Base-by-base conservation (phyloP, 1,140 invertebrate species). In the Eupristina koningsbergeri region DNA sequence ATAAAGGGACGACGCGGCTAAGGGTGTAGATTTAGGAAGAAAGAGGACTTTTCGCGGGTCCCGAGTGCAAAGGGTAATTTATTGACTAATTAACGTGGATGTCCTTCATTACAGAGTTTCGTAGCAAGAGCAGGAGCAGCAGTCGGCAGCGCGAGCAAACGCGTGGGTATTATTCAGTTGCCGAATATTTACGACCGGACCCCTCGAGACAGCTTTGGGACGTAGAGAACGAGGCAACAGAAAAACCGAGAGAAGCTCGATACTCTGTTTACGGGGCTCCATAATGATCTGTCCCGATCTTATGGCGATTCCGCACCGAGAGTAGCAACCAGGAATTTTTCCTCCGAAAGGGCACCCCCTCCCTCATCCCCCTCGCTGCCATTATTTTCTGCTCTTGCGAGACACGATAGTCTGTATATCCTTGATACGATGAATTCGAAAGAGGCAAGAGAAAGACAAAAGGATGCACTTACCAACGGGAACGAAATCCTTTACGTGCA, bases 31-130 rank as follows among this genome's bases (percentile, higher is more conserved):
- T 50, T 83, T 47, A 81, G 53, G 73, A 80, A 73, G 64, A 78
- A 83, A 69, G 3, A 39, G 67, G 67, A 41, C 41, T 73, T 73
- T 22, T 87, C 88, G 88, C 87, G 88, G 87, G 86, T 87, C 86
- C 91, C 88, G 88, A 91, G 90, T 90, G 90, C 87, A 89, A 89
- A 89, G 88, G 88, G 90, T 91, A 92, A 92, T 92, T 92, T 92
- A 92, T 91, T 88, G 91, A 89, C 91, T 92, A 92, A 92, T 92
- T 92, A 92, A 92, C 90, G 89, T 89, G 89, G 88, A 89, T 92
- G 92, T 92, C 91, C 91, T 92, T 92, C 91, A 92, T 92, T 92
- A 92, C 91, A 86, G 87, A 87, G 87, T 87, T 63, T 29, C 29
- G n/a, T 31, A 58, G 22, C 88, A 87, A 86, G 87, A 87, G 88